Conservation (phyloP, 2,113 vertebrate genomes). For the Ceuthmochares aereus region DNA sequence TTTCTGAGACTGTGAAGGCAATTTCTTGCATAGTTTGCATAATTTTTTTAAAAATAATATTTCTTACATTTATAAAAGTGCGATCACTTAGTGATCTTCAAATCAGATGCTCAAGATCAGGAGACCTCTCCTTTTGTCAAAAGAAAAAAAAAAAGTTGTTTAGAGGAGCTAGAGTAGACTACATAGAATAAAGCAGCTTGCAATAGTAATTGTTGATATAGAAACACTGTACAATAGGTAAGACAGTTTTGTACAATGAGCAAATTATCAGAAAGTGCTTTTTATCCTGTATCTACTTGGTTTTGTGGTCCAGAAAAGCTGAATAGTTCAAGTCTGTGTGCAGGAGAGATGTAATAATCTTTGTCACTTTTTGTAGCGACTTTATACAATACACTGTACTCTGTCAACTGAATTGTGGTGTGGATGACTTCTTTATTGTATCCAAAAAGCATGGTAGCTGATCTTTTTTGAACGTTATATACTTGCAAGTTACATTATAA, state of each 20-base stretch:
- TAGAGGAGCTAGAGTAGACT: neutral
- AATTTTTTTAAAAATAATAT: neutral
- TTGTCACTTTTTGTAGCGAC: neutral
- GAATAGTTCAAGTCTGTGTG: neutral
- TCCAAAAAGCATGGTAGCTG: fast-evolving
- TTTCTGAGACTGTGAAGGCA: neutral
- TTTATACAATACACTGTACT: neutral
- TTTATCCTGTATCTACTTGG: neutral
- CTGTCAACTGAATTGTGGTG: neutral
- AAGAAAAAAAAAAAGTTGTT: neutral
- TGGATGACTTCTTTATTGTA: neutral
- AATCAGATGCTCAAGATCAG: neutral
- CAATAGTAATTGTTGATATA: neutral
- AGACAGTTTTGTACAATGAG: neutral
- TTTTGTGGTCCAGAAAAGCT: neutral
- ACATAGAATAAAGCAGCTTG: neutral
- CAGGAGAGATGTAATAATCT: neutral
- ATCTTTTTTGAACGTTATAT: neutral
- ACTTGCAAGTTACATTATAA: neutral
- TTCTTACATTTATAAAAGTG: neutral
- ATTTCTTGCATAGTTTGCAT: neutral
- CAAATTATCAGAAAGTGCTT: neutral
- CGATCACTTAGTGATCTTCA: neutral
- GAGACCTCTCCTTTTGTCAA: neutral
- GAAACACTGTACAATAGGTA: neutral